These are phyloP conservation scores for Struthidea cinerea DNA, from an alignment of 2,113 vertebrate species.

Conservation along the genomic window DNA sequence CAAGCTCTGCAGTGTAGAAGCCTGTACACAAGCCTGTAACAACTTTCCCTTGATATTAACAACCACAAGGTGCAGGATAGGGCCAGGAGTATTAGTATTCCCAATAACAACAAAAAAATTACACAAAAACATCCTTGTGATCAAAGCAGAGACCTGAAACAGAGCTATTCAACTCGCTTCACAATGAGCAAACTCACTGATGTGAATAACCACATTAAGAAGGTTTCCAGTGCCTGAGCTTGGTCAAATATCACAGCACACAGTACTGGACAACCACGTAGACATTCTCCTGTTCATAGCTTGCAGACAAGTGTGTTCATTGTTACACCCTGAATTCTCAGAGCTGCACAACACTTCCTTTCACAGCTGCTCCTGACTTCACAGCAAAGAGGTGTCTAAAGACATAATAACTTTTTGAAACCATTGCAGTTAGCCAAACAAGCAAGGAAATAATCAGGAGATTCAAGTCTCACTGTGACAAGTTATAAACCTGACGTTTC, in stretches of 20 bases:
- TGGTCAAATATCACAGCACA: neutral
- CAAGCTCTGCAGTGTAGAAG: neutral
- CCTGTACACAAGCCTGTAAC: accelerated
- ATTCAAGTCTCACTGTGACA: neutral
- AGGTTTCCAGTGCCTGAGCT: neutral
- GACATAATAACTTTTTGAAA: neutral
- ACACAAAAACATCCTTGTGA: neutral
- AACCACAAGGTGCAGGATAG: neutral
- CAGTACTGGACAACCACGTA: neutral
- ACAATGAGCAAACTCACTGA: neutral
- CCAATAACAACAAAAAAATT: neutral
- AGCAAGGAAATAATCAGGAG: neutral
- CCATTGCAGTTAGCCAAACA: neutral
- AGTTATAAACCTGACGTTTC: neutral
- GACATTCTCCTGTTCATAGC: neutral
- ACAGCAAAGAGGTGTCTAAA: neutral
- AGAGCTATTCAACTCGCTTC: neutral
- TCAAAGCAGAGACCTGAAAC: neutral
- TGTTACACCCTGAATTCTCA: neutral
- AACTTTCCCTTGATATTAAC: neutral
- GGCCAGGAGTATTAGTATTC: neutral
- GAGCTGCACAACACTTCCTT: neutral
- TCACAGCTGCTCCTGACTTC: neutral
- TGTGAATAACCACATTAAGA: neutral
- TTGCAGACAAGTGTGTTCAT: neutral